Base-by-base conservation (phyloP, 2,113 vertebrate species). In the Proteles cristata region DNA sequence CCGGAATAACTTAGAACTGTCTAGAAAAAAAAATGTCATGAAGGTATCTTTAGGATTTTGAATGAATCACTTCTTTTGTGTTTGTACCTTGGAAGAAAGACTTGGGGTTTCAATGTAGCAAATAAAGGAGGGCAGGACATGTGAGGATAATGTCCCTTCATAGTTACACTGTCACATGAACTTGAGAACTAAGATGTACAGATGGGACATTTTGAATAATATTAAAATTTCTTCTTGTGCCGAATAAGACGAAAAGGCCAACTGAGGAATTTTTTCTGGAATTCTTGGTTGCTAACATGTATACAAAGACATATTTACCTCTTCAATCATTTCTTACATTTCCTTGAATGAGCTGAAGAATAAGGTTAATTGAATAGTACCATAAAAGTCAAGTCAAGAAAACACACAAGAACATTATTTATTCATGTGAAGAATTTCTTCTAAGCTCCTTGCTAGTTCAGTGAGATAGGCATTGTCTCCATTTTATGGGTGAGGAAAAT, bases 271-370 rank as follows among this genome's bases (percentile, higher is more conserved):
- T 91, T 85, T 81, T 21, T 9, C 12, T 82, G 45, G 50, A 74
- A 77, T 82, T 85, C 17, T 68, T 61, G 14, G 25, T 76, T 39
- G 80, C 14, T 69, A 55, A 68, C 26, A 73, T 88, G 68, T 65
- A 39, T 17, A 45, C 43, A 50, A 84, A 88, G 45, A 21, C 11
- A 16, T 28, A 43, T 14, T 88, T 77, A 68, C 53, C 33, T 82
- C 1, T 43, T 58, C 15, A 89, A 23, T 31, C 28, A 53, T 77
- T 77, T 76, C 35, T 45, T 69, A 26, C 0, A 17, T 89, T 93
- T 82, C 21, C 63, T 96, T 84, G 79, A 74, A 61, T 80, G 79
- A 48, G 25, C 55, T 86, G 35, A 55, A 97, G 35, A 68, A 69
- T 58, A 71, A 69, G 39, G 4, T 66, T 11, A 76, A 33, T 6